phyloP scores from a whole-genome alignment of 2,113 vertebrate species.

The Carassius carassius region DNA sequence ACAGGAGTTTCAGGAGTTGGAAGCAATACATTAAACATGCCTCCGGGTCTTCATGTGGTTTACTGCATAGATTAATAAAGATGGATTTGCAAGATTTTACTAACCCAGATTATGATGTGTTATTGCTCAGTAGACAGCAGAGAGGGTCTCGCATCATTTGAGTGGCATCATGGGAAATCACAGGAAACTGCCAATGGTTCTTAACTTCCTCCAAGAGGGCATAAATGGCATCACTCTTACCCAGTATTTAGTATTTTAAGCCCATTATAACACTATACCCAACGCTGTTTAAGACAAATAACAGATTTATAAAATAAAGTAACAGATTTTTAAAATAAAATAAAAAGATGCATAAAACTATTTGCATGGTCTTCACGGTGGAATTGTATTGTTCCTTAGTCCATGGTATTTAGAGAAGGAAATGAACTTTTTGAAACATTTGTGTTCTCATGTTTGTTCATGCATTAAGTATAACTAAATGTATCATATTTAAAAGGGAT shows the following conservation, averaged over 20 bases:
- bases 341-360: not conserved
- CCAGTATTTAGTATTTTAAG: not conserved
- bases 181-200: slow-evolving; percentile 19
- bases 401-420: not conserved
- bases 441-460: not conserved
- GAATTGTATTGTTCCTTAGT: not conserved
- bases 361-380: not conserved
- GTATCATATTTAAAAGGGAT: not conserved
- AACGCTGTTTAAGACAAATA: not conserved
- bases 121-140: slow-evolving; percentile 43
- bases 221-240: not conserved
- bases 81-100: slow-evolving; percentile 32
- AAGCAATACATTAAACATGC: not conserved
- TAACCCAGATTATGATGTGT: slow-evolving; percentile 35
- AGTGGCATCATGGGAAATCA: slow-evolving; percentile 33
- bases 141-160: slow-evolving; percentile 31
- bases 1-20: not conserved
- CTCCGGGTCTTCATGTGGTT: not conserved
- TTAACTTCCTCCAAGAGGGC: not conserved
- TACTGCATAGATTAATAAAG: slow-evolving; percentile 20
- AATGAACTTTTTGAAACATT: not conserved
- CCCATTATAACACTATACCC: not conserved
- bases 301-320: not conserved
- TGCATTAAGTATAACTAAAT: not conserved
- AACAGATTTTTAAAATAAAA: not conserved